Conservation (phyloP, 1,140 invertebrate species). For the Drosophila sp. region DNA sequence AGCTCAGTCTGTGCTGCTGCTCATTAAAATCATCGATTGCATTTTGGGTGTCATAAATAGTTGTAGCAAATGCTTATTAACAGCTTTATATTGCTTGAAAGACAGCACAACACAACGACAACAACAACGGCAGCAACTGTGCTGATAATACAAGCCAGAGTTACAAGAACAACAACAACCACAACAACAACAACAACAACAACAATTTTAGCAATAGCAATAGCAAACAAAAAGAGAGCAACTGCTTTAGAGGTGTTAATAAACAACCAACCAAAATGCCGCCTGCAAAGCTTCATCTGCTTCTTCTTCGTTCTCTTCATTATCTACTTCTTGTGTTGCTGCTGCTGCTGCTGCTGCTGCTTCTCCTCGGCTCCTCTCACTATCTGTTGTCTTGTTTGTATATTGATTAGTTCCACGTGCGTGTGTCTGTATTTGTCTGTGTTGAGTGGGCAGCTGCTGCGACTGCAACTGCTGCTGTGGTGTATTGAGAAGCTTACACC, state of each 20-base stretch:
- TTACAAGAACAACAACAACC: not conserved
- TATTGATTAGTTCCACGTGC: conserved; percentile 46
- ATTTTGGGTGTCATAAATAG: conserved; percentile 14
- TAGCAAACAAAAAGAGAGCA: conserved; percentile 20
- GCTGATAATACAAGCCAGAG: not conserved
- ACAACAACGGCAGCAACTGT: conserved; percentile 1
- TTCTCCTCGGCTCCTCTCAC: conserved; percentile 19
- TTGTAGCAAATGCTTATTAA: conserved; percentile 31
- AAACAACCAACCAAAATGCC: conserved; percentile 78
- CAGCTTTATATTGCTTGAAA: conserved; percentile 7
- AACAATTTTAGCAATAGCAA: conserved; percentile 3
- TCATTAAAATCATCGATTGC: not conserved
- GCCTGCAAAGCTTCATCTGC: conserved; percentile 27
- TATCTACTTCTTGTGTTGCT: too few relatives aligned
- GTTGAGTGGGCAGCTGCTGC: conserved; percentile 8
- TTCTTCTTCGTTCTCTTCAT: conserved; percentile 23
- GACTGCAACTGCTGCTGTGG: conserved; percentile 29
- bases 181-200: conserved; percentile 3
- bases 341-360: not conserved
- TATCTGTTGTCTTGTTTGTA: conserved; percentile 31
- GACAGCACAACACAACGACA: not conserved
- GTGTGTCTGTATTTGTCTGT: conserved; percentile 11
- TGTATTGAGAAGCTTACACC: conserved; percentile 50
- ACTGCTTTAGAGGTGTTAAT: conserved; percentile 63
- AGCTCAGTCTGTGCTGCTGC: not conserved